A percentile compares a stretch with the other conserved stretches of the same genome.
phyloP scores from a whole-genome alignment of 2,797 vertebrate genomes.

The Gephyroberyx darwinii region DNA sequence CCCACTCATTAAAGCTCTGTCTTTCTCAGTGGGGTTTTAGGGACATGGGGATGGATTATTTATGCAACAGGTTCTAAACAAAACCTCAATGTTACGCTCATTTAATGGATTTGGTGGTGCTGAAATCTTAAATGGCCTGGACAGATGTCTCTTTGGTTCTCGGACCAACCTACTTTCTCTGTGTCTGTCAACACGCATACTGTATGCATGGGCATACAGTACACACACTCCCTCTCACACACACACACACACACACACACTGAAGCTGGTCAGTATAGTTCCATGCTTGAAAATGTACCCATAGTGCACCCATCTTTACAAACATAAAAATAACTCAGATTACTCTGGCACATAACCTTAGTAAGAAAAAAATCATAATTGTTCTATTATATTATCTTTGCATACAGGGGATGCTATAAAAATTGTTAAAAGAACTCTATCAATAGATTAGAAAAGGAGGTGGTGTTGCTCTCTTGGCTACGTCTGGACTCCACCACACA shows the following conservation, averaged over 20 bases:
- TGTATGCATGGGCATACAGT: not conserved
- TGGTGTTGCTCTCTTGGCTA: conserved; percentile 53
- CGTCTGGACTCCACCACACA: conserved; percentile 54
- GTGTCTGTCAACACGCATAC: not conserved
- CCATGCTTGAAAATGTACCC: not conserved
- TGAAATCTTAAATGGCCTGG: conserved; percentile 78
- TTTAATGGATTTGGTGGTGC: conserved; percentile 77
- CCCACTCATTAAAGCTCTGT: conserved; percentile 92
- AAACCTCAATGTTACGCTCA: conserved; percentile 83
- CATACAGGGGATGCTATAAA: conserved; percentile 12
- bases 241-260: not conserved
- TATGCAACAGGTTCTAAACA: conserved; percentile 86
- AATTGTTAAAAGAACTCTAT: conserved; percentile 36
- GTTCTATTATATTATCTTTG: conserved; percentile 24
- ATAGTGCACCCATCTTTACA: not conserved
- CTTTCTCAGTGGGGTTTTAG: conserved; percentile 83
- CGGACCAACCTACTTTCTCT: conserved; percentile 24
- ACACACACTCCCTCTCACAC: not conserved
- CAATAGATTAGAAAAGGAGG: conserved; percentile 50
- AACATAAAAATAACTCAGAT: not conserved
- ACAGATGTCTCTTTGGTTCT: conserved; percentile 61
- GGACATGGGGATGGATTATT: conserved; percentile 81
- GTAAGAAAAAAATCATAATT: conserved; percentile 19
- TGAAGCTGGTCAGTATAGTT: not conserved
- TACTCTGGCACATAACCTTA: not conserved